phyloP scores from a whole-genome alignment of 2,888 invertebrate genomes.

The Sepiola atlantica region DNA sequence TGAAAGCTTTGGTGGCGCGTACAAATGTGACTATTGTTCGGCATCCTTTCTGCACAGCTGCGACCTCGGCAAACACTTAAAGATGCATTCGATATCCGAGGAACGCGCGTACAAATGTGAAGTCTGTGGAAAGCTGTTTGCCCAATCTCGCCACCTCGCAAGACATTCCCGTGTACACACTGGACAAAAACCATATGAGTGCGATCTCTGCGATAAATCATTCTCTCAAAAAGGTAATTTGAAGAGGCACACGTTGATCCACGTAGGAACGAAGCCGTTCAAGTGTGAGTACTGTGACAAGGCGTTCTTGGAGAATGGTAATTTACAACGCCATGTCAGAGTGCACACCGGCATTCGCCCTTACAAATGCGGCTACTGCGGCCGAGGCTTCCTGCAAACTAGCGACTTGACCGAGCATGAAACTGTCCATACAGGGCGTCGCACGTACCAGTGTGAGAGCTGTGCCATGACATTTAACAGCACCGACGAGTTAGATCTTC shows the following conservation, averaged over 20 bases:
- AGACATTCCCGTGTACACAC: constrained; percentile 53
- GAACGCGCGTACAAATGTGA: constrained; percentile 54
- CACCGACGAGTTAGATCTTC: not conserved
- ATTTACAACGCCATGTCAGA: constrained; percentile 34
- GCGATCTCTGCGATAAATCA: constrained; percentile 13
- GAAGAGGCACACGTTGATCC: constrained; percentile 9
- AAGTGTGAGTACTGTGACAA: constrained; percentile 40
- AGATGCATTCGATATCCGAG: constrained; percentile 52
- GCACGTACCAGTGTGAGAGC: constrained; percentile 37
- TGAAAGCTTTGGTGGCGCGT: constrained; percentile 70
- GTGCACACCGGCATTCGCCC: not conserved
- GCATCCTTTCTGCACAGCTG: constrained; percentile 75
- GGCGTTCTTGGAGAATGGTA: not conserved
- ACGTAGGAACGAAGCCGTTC: not conserved
- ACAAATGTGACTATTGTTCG: constrained; percentile 75
- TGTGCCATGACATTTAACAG: not conserved
- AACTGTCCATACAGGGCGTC: not conserved
- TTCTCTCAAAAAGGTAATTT: constrained; percentile 10
- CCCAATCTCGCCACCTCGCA: constrained; percentile 49
- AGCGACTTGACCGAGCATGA: not conserved
- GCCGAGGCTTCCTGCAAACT: not conserved
- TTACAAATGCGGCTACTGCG: constrained; percentile 25
- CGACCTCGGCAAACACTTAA: constrained; percentile 50
- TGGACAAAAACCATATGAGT: constrained; percentile 45
- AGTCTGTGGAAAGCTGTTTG: constrained; percentile 53